Evolutionary conservation across 2,113 vertebrate genomes (phyloP), one percentile per base, ranked within the genome.

Genomic region (Ploceus nigricollis): DNA sequence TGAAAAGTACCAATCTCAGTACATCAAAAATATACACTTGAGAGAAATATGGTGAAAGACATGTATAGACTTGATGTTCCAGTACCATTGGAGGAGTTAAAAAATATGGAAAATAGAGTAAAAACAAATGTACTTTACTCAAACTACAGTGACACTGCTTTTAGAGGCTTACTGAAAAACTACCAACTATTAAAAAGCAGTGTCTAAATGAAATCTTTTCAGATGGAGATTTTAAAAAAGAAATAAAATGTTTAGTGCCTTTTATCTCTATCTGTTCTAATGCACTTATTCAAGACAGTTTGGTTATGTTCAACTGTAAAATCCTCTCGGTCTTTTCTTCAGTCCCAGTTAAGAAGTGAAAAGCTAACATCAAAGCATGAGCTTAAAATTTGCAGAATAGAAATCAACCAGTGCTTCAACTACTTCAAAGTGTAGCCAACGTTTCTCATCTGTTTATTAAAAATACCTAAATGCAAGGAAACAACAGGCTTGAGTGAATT

Each of bases 231-330:
- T 93, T 95, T 97, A 16, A 31, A 58, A 22, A 81, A 89, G 90
- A 86, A 92, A 95, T 95, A 97, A 97, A 97, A 91, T 93, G 96
- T 77, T 57, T 77, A 96, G 91, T 75, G 93, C 95, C 95, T 97
- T 97, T 98, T 97, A 97, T 98, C 78, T 31, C 91, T 96, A 48
- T 97, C 97, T 97, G 93, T 94, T 97, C 97, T 96, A 97, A 97
- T 97, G 96, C 84, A 96, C 95, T 97, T 97, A 98, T 96, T 98
- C 94, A 96, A 97, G 97, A 97, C 94, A 72, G 88, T 92, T 94
- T 97, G 97, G 96, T 96, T 97, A 97, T 96, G 91, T 97, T 97
- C 96, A 93, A 96, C 75, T 97, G 93, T 97, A 97, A 97, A 98
- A 97, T 97, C 94, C 93, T 97, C 91, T 87, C 84, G 81, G 86